Evolutionary conservation across 2,888 invertebrate genomes (phyloP).

Genomic region (Tenthredo livida): DNA sequence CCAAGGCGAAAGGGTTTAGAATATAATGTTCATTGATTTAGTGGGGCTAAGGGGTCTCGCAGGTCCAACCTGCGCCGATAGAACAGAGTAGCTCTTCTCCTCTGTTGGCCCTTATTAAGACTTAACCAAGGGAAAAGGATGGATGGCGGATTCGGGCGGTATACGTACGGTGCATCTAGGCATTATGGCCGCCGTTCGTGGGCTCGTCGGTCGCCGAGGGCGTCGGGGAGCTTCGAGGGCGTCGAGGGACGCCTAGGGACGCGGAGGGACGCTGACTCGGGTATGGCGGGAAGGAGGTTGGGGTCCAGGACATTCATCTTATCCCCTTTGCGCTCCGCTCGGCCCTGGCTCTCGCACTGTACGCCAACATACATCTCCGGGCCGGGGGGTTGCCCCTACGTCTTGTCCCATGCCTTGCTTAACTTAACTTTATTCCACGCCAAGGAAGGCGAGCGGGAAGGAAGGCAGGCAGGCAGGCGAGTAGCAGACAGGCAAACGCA

Average conservation of each 20-base stretch:
- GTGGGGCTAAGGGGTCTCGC: not conserved
- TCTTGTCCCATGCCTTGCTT: conserved; percentile 70
- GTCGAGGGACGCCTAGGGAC: conserved; percentile 59
- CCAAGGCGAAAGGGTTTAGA: not conserved
- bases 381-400: conserved; percentile 70
- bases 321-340: conserved; percentile 62
- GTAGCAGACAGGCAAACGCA: conserved; percentile 46
- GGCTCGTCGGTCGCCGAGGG: conserved; percentile 60
- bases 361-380: conserved; percentile 65
- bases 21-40: conserved; percentile 45
- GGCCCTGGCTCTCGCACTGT: conserved; percentile 26
- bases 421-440: conserved; percentile 73
- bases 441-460: conserved; percentile 54
- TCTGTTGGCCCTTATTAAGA: conserved; percentile 41
- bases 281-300: conserved; percentile 65
- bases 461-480: not conserved
- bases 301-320: conserved; percentile 77
- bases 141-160: conserved; percentile 46
- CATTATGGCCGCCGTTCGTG: conserved; percentile 77
- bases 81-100: conserved; percentile 24
- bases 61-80: not conserved
- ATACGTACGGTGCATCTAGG: conserved; percentile 70
- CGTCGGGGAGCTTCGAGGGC: conserved; percentile 60
- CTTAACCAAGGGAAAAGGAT: conserved; percentile 48
- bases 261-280: conserved; percentile 43